Evolutionary conservation across 2,797 vertebrate species (phyloP).

Genomic region (Sebastes vulpes): DNA sequence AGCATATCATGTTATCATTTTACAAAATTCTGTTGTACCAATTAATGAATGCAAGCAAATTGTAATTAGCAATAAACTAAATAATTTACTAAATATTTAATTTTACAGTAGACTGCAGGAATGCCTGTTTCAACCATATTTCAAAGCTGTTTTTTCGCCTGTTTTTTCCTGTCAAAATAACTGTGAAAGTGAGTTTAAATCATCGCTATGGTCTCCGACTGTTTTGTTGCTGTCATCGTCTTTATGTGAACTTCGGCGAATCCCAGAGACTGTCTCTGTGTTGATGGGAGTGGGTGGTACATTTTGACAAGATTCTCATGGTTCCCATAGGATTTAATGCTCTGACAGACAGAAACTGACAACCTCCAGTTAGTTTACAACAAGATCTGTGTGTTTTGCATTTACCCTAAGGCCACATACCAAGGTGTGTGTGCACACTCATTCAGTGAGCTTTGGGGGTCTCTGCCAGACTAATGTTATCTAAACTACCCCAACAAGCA

Average conservation of each 20-base stretch:
- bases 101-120: neutral
- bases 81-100: neutral
- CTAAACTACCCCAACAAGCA: slow-evolving; percentile 61
- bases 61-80: neutral
- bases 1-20: neutral
- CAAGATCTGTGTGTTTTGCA: slow-evolving; percentile 81
- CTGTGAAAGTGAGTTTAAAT: neutral
- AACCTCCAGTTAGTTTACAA: slow-evolving; percentile 85
- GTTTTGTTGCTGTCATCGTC: neutral
- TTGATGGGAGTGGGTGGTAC: slow-evolving; percentile 62
- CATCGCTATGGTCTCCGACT: neutral
- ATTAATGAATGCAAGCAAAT: neutral
- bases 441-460: slow-evolving; percentile 6
- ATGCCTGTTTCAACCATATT: no score
- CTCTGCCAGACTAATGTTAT: slow-evolving; percentile 48
- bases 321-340: slow-evolving; percentile 88
- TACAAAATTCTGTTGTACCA: neutral
- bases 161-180: neutral
- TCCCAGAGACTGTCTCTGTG: slow-evolving; percentile 15
- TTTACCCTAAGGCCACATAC: slow-evolving; percentile 79
- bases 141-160: neutral
- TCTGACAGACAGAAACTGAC: slow-evolving; percentile 88
- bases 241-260: slow-evolving; percentile 21
- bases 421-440: slow-evolving; percentile 50
- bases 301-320: slow-evolving; percentile 82